Evolutionary conservation across 2,797 vertebrate genomes (phyloP), one percentile per base, ranked within the genome.

Genomic region (Spatula versicolor): DNA sequence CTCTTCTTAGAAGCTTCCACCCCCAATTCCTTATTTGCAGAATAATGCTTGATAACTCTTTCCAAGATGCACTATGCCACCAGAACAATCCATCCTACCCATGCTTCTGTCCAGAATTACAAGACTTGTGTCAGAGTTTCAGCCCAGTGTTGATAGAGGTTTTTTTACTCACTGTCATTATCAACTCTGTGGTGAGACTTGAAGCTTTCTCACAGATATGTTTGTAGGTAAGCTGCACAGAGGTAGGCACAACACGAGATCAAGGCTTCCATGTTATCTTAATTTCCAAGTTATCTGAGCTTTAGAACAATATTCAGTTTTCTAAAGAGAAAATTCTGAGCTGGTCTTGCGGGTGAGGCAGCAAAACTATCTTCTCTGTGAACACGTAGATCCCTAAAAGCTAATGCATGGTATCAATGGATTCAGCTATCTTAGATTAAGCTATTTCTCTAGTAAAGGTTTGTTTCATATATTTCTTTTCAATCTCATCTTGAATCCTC

Each of bases 61-160:
- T 45, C 37, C 7, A 71, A 50, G 33, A 45, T 39, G 7, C 6
- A 30, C 3, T 39, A 11, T 35, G 25, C 5, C 14, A 55, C 21
- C 8, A 46, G 25, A 69, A 43, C 26, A 62, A 55, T 31, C 50
- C 16, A 56, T 16, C 13, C 6, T 74, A 39, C 33, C 48, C 0
- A 1, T 48, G 17, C 19, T 48, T 63, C 13, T 16, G 11, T 67
- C 11, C 14, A 41, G 17, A 74, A 60, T 56, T 11, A 25, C 14
- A 56, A 86, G 15, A 11, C 79, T 17, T 48, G 31, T 7, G 30
- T 67, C 39, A 62, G 18, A 75, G 25, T 7, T 59, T 39, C 12
- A 5, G 6, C 16, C 7, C 6, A 39, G 2, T 50, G 33, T 3
- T 22, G 14, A 46, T 9, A 48, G 0, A 22, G 8, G 8, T 43